These are phyloP conservation scores for Geococcyx californianus DNA, from an alignment of 2,113 vertebrate genomes.

Conservation along the genomic window DNA sequence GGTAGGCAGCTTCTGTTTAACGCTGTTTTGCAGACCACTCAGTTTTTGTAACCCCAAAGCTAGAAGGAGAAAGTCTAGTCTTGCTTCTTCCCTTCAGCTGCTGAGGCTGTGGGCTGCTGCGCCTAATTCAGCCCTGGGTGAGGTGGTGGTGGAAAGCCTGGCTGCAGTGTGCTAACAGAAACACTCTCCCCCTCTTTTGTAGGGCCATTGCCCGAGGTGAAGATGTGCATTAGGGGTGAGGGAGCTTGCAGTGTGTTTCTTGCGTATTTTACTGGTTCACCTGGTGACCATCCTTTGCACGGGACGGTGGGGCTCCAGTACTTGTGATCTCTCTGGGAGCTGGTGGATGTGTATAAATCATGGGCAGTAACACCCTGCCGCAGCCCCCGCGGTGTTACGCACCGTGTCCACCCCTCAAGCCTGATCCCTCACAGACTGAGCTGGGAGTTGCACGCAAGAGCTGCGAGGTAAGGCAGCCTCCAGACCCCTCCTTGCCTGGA, in stretches of 20 bases:
- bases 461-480: background rate
- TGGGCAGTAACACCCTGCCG: background rate
- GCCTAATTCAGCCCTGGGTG: background rate
- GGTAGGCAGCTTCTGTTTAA: background rate
- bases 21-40: background rate
- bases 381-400: background rate
- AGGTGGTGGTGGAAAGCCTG: background rate
- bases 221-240: background rate
- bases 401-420: background rate
- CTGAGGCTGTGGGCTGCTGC: background rate
- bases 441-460: rapidly evolving
- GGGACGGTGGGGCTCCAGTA: background rate
- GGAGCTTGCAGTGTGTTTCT: background rate
- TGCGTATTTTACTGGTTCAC: background rate
- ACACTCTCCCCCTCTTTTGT: background rate
- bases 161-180: background rate
- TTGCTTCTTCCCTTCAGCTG: background rate
- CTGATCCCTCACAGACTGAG: background rate
- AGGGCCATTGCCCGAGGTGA: rapidly evolving
- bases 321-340: background rate
- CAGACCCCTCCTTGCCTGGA: background rate
- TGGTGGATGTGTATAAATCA: background rate
- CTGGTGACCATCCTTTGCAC: background rate
- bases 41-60: background rate
- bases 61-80: background rate